A percentile compares a stretch with the other conserved stretches of the same genome.
Evolutionary conservation across 1,140 invertebrate species (phyloP).

Genomic region (Zophobas morio): DNA sequence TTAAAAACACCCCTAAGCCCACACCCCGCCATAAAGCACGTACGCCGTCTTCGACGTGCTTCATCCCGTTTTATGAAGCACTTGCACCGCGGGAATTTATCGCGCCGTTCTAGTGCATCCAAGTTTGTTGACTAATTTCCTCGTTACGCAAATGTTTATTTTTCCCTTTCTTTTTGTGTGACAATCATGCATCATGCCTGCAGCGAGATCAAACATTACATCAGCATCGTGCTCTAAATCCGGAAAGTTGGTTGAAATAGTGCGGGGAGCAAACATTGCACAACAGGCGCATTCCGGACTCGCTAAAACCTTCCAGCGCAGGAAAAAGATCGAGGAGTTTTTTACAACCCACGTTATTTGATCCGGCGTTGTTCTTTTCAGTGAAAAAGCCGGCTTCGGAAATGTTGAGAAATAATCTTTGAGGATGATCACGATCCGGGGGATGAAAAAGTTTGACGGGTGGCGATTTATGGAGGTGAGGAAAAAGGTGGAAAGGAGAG

Average conservation of each 20-base stretch:
- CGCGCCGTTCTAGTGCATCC: background rate
- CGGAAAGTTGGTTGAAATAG: slow-evolving; percentile 14
- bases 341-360: too few relatives aligned
- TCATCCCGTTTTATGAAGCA: slow-evolving; percentile 25
- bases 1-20: slow-evolving; percentile 6
- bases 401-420: too few relatives aligned
- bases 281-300: background rate
- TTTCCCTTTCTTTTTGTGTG: slow-evolving; percentile 22
- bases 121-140: slow-evolving; percentile 31
- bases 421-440: too few relatives aligned
- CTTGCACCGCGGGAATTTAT: slow-evolving; percentile 25
- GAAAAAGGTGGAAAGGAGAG: too few relatives aligned
- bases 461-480: too few relatives aligned
- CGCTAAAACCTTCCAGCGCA: background rate
- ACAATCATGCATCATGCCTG: slow-evolving; percentile 33
- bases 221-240: slow-evolving; percentile 30
- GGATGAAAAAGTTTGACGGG: too few relatives aligned
- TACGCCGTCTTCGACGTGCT: slow-evolving; percentile 24
- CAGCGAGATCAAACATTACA: slow-evolving; percentile 38
- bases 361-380: too few relatives aligned
- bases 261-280: slow-evolving; percentile 18
- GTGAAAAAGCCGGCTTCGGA: too few relatives aligned
- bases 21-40: background rate
- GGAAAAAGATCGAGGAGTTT: background rate
- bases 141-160: background rate